Conservation (phyloP, 2,888 invertebrate species). For the Eledone cirrhosa region DNA sequence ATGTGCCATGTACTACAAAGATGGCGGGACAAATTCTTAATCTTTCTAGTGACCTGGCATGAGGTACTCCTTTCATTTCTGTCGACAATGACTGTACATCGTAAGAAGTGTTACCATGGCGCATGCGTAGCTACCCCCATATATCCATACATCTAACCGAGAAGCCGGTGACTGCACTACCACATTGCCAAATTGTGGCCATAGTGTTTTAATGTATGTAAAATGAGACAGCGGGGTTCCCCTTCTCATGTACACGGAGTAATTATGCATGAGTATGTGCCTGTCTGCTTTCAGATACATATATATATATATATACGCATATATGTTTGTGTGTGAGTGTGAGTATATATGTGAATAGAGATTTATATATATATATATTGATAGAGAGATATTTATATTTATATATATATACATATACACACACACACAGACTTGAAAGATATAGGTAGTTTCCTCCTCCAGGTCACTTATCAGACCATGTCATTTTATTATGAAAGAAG, state of each 20-base stretch:
- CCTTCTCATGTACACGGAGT: constrained; percentile 29
- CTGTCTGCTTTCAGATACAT: constrained; percentile 7
- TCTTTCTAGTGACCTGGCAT: constrained; percentile 21
- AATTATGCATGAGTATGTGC: constrained; percentile 29
- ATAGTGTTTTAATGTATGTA: constrained; percentile 29
- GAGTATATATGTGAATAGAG: too few species aligned
- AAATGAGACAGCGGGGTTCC: constrained; percentile 30
- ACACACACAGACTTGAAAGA: constrained; percentile 16
- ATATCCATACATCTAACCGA: too few species aligned
- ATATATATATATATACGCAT: too few species aligned
- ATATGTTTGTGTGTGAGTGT: too few species aligned
- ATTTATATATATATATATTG: too few species aligned
- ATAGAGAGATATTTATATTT: too few species aligned
- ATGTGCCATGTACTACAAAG: constrained; percentile 15
- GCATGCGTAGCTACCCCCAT: constrained; percentile 28
- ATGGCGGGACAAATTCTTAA: constrained; percentile 29
- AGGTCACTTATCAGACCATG: constrained; percentile 20
- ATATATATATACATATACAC: too few species aligned
- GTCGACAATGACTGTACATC: constrained; percentile 22
- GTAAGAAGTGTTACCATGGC: constrained; percentile 23
- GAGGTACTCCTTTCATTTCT: constrained; percentile 25
- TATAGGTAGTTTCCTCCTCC: constrained; percentile 27
- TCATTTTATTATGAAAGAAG: constrained; percentile 4
- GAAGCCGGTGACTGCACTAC: constrained; percentile 26
- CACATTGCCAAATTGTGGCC: constrained; percentile 29